These are phyloP conservation scores for Lucinisca nassula DNA, from an alignment of 2,888 invertebrate genomes.

Conservation along the genomic window DNA sequence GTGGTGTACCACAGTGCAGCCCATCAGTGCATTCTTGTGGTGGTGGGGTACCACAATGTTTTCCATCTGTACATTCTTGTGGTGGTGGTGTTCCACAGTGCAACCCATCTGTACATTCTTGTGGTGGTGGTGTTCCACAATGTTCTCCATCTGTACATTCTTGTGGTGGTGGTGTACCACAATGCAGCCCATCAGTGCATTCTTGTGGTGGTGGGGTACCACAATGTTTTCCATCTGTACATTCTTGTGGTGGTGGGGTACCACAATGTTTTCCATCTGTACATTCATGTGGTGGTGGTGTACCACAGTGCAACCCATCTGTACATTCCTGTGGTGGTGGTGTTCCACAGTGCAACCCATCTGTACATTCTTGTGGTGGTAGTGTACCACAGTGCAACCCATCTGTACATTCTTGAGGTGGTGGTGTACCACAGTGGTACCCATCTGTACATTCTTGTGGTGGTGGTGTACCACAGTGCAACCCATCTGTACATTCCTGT, in stretches of 20 bases:
- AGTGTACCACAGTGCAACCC: constrained; percentile 69
- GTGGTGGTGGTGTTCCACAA: constrained; percentile 61
- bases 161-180: constrained; percentile 64
- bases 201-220: constrained; percentile 54
- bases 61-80: constrained; percentile 57
- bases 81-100: constrained; percentile 69
- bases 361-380: constrained; percentile 26
- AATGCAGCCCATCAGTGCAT: constrained; percentile 63
- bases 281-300: constrained; percentile 55
- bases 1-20: constrained; percentile 68
- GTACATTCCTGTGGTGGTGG: constrained; percentile 46
- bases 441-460: constrained; percentile 40
- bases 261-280: constrained; percentile 68
- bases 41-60: constrained; percentile 69
- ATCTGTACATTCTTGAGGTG: constrained; percentile 47
- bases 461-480: constrained; percentile 68
- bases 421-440: constrained; percentile 18
- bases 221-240: constrained; percentile 69
- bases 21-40: constrained; percentile 62
- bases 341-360: constrained; percentile 52
- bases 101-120: constrained; percentile 60
- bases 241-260: constrained; percentile 56
- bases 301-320: constrained; percentile 60
- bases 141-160: constrained; percentile 58
- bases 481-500: constrained; percentile 65